Evolutionary conservation across 1,140 invertebrate genomes (phyloP).

Genomic region (Ladona fulva): DNA sequence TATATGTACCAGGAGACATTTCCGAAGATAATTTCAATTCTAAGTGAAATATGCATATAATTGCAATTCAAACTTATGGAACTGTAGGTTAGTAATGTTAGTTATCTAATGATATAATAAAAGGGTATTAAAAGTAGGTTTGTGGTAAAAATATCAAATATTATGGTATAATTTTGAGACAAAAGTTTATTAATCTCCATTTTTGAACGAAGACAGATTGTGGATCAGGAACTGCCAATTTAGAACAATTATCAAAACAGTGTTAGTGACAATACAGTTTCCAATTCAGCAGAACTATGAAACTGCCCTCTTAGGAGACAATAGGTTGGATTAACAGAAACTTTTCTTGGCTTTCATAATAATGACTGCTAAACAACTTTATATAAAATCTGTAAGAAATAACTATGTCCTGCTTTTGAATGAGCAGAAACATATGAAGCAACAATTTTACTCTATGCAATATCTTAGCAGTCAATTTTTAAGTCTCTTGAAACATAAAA

Average conservation of each 20-base stretch:
- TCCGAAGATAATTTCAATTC: too few relatives aligned
- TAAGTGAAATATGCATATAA: too few relatives aligned
- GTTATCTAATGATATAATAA: too few relatives aligned
- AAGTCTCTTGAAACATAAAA: too few relatives aligned
- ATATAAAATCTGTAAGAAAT: not conserved
- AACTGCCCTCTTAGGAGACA: not conserved
- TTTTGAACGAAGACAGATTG: not conserved
- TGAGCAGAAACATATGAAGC: not conserved
- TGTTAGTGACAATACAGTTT: not conserved
- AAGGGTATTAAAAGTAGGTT: not conserved
- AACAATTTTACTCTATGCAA: too few relatives aligned
- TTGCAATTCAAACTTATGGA: too few relatives aligned
- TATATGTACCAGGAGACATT: too few relatives aligned
- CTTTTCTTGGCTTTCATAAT: not conserved
- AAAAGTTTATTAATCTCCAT: not conserved
- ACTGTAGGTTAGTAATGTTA: too few relatives aligned
- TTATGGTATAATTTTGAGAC: not conserved
- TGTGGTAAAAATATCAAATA: not conserved
- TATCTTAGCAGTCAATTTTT: too few relatives aligned
- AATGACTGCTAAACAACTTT: slow-evolving; percentile 1
- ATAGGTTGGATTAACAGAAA: not conserved
- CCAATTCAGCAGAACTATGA: not conserved
- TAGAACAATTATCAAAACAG: slow-evolving; percentile 7
- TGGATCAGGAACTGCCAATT: slow-evolving; percentile 1
- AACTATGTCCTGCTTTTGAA: not conserved